A percentile compares a stretch with the other conserved stretches of the same genome.
Conservation (phyloP, 2,888 invertebrate species). For the Papilio elwesi region DNA sequence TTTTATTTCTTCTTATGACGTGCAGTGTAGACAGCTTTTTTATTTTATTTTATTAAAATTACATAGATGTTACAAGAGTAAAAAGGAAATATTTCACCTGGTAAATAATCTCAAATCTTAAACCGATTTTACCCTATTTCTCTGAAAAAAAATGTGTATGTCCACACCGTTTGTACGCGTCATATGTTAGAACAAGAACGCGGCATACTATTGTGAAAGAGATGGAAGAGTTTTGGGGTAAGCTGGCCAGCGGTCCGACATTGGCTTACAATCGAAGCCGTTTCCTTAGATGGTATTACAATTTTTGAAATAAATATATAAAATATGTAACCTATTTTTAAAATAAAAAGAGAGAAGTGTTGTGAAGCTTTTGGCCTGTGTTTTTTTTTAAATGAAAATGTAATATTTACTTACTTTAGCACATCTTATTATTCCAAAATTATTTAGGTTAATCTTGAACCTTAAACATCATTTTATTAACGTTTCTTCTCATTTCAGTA, state of each 20-base stretch:
- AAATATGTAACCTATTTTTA: no score
- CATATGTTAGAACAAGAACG: slow-evolving; percentile 59
- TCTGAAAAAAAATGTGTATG: slow-evolving; percentile 45
- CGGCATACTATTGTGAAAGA: slow-evolving; percentile 56
- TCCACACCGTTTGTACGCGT: slow-evolving; percentile 59
- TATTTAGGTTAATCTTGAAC: not conserved
- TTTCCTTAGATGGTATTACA: slow-evolving; percentile 28
- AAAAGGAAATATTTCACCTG: no score
- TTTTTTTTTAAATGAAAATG: not conserved
- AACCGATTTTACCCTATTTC: slow-evolving; percentile 29
- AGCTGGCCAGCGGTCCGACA: slow-evolving; percentile 77
- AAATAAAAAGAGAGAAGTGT: not conserved
- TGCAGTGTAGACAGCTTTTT: no score
- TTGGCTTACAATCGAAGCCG: slow-evolving; percentile 52
- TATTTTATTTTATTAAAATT: no score
- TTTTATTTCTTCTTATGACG: no score
- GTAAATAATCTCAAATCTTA: no score
- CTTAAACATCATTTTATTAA: not conserved
- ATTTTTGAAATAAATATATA: no score
- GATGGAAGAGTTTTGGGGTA: slow-evolving; percentile 59
- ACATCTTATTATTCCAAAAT: not conserved
- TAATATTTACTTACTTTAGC: not conserved
- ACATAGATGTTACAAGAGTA: no score
- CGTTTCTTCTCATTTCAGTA: not conserved
- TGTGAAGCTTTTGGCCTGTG: not conserved